Evolutionary conservation across 2,888 invertebrate genomes (phyloP).

Genomic region (Trisateles emortualis): DNA sequence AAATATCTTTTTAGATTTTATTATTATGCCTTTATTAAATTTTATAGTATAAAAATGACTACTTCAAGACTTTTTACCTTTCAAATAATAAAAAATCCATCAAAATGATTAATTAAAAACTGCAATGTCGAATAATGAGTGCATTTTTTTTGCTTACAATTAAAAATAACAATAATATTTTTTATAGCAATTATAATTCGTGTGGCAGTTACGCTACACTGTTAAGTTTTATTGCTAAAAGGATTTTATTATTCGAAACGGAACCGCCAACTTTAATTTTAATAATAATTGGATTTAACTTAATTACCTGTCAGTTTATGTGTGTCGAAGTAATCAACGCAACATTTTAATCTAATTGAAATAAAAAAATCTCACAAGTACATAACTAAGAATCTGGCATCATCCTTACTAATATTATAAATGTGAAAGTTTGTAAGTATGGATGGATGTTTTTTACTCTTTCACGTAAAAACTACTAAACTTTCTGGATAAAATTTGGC

Average conservation of each 20-base stretch:
- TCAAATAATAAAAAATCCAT: conserved; percentile 18
- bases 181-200: conserved; percentile 18
- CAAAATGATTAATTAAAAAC: conserved; percentile 14
- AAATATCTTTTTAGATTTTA: neutral
- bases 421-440: too few species aligned
- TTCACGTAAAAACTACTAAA: too few species aligned
- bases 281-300: conserved; percentile 23
- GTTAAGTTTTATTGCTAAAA: conserved; percentile 34
- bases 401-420: too few species aligned
- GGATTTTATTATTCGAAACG: conserved; percentile 35
- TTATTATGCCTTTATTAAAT: neutral
- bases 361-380: too few species aligned
- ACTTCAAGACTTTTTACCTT: conserved; percentile 3
- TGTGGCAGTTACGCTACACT: conserved; percentile 25
- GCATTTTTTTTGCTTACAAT: conserved; percentile 6
- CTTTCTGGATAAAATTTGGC: too few species aligned
- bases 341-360: too few species aligned
- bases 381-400: too few species aligned
- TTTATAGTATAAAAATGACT: neutral
- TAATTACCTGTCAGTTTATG: conserved; percentile 1
- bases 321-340: neutral
- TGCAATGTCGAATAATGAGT: conserved; percentile 14
- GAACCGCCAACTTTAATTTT: conserved; percentile 17
- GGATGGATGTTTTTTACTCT: too few species aligned
- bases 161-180: conserved; percentile 11